Conservation (phyloP, 2,888 invertebrate genomes). For the Pecten maximus region DNA sequence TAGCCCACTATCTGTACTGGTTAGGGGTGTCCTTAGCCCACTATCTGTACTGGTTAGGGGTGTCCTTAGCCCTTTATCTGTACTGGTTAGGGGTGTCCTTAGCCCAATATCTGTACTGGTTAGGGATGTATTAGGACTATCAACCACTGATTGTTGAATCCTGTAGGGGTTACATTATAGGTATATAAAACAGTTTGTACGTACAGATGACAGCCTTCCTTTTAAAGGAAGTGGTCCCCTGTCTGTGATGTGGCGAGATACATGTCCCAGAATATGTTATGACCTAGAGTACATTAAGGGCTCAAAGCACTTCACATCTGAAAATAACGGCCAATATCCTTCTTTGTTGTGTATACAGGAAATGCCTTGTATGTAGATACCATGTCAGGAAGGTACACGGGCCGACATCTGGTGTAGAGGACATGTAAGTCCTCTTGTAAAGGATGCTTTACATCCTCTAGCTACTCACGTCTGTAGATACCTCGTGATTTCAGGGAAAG, state of each 20-base stretch:
- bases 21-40: too few species aligned
- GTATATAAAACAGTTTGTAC: too few species aligned
- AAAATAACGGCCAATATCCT: not conserved
- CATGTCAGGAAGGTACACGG: not conserved
- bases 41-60: too few species aligned
- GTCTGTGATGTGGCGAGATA: not conserved
- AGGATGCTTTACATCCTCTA: not conserved
- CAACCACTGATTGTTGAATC: not conserved
- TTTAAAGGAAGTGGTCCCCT: not conserved
- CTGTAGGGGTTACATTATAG: too few species aligned
- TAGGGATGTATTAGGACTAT: too few species aligned
- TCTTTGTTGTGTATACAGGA: not conserved
- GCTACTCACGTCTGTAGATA: not conserved
- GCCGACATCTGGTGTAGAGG: not conserved
- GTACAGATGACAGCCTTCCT: not conserved
- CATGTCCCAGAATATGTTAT: not conserved
- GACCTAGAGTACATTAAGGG: not conserved
- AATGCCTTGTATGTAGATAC: not conserved
- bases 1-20: too few species aligned
- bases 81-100: too few species aligned
- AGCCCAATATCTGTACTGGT: too few species aligned
- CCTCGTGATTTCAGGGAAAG: not conserved
- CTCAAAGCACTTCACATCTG: not conserved
- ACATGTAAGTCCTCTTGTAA: not conserved
- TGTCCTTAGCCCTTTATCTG: too few species aligned